phyloP scores from a whole-genome alignment of 1,140 invertebrate species.

The Asobara japonica region DNA sequence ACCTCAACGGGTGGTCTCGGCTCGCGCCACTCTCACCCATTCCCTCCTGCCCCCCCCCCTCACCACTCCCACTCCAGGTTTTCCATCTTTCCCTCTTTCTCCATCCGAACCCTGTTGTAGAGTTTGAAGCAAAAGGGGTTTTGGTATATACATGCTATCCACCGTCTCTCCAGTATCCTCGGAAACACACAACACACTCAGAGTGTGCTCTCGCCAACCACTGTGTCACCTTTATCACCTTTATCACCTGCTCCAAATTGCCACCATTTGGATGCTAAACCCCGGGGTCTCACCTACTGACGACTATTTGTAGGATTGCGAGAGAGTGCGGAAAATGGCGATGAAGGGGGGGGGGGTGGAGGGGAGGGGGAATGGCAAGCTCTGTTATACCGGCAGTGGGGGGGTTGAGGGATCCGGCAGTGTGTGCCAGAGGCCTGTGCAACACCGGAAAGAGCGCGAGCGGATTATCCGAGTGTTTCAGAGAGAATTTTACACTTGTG shows the following conservation, averaged over 20 bases:
- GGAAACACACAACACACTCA: neutral
- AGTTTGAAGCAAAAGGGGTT: slow-evolving; percentile 17
- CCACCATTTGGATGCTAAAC: slow-evolving; percentile 65
- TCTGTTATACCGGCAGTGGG: slow-evolving; percentile 10
- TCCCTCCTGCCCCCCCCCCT: neutral
- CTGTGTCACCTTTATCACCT: slow-evolving; percentile 67
- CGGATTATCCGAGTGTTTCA: slow-evolving; percentile 14
- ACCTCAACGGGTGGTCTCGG: slow-evolving; percentile 48
- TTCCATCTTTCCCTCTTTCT: slow-evolving; percentile 9
- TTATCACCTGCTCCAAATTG: slow-evolving; percentile 67
- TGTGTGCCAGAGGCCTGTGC: slow-evolving; percentile 9
- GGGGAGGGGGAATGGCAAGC: neutral
- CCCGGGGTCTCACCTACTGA: slow-evolving; percentile 57
- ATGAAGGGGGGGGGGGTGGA: slow-evolving; percentile 4
- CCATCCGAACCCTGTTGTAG: neutral
- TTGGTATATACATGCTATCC: slow-evolving; percentile 2
- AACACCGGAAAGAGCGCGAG: neutral
- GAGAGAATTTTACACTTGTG: neutral
- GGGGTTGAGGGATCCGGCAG: neutral
- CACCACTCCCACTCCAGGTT: neutral
- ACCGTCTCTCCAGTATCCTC: neutral
- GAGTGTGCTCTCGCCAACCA: slow-evolving; percentile 41
- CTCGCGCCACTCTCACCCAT: neutral
- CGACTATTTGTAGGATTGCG: slow-evolving; percentile 60
- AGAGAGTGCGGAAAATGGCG: slow-evolving; percentile 36